Evolutionary conservation across 2,797 vertebrate species (phyloP).

Genomic region (Yasuhikotakia modesta): DNA sequence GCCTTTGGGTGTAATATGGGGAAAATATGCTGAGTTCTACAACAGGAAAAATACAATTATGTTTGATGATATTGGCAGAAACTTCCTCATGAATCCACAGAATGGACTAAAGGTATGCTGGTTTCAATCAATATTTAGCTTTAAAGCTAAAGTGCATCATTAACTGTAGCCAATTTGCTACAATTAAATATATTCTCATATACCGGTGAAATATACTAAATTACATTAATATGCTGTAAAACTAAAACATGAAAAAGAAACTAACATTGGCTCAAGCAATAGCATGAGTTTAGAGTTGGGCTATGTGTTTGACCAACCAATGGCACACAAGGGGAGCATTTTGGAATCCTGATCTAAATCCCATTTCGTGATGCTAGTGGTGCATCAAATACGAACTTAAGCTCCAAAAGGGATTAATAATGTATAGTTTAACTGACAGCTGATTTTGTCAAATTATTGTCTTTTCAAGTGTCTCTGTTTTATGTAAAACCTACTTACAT

Average conservation of each 20-base stretch:
- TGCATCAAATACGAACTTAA: background rate
- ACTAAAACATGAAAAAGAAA: too few relatives aligned
- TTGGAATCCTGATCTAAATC: too few relatives aligned
- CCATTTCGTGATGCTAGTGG: too few relatives aligned
- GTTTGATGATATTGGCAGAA: constrained; percentile 98
- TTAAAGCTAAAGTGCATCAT: too few relatives aligned
- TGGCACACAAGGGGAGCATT: too few relatives aligned
- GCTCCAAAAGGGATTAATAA: background rate
- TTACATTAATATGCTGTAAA: too few relatives aligned
- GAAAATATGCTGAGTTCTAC: constrained; percentile 95
- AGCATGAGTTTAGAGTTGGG: too few relatives aligned
- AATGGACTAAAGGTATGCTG: constrained; percentile 91
- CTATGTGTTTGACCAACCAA: too few relatives aligned
- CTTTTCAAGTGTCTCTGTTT: background rate
- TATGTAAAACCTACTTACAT: background rate
- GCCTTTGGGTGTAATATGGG: constrained; percentile 97
- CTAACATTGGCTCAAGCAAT: too few relatives aligned
- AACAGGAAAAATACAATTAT: constrained; percentile 97
- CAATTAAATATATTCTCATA: too few relatives aligned
- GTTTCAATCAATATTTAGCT: background rate
- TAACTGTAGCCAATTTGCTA: too few relatives aligned
- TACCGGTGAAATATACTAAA: too few relatives aligned
- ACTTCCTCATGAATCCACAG: constrained; percentile 99
- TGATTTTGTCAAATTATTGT: background rate
- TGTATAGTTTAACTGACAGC: background rate